Conservation (phyloP, 2,888 invertebrate genomes). For the Caenorhabditis drosophilae region DNA sequence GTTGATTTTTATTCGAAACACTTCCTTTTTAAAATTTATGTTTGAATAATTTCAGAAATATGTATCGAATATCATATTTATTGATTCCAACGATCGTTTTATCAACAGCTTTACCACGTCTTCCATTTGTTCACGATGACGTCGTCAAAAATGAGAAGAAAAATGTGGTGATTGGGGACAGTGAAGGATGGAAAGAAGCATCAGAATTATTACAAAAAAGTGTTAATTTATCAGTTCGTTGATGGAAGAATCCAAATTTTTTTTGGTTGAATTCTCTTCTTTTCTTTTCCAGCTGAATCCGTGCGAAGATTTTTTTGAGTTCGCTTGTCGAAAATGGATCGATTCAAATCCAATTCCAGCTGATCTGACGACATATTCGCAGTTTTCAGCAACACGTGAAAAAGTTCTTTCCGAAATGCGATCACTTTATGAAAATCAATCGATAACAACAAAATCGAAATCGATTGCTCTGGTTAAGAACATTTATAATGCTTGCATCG, state of each 20-base stretch:
- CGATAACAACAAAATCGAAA: conserved; percentile 47
- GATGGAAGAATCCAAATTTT: too few species aligned
- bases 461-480: conserved; percentile 58
- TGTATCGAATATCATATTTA: too few species aligned
- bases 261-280: too few species aligned
- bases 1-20: too few species aligned
- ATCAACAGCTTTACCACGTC: too few species aligned
- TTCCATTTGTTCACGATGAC: too few species aligned
- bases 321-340: conserved; percentile 61
- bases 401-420: conserved; percentile 60
- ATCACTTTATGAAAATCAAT: conserved; percentile 56
- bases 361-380: conserved; percentile 59
- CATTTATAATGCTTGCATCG: conserved; percentile 60
- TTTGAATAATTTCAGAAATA: too few species aligned
- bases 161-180: conserved; percentile 20
- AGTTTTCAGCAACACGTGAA: conserved; percentile 61
- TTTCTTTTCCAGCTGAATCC: conserved; percentile 34
- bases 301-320: conserved; percentile 56
- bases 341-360: conserved; percentile 57
- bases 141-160: too few species aligned
- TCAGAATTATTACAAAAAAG: conserved; percentile 21
- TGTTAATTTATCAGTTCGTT: conserved; percentile 14
- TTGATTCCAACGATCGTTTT: too few species aligned
- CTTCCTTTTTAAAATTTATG: too few species aligned
- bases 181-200: conserved; percentile 25